A percentile compares a stretch with the other conserved stretches of the same genome.
Conservation (phyloP, 2,113 vertebrate species). For the Neotoma lepida region DNA sequence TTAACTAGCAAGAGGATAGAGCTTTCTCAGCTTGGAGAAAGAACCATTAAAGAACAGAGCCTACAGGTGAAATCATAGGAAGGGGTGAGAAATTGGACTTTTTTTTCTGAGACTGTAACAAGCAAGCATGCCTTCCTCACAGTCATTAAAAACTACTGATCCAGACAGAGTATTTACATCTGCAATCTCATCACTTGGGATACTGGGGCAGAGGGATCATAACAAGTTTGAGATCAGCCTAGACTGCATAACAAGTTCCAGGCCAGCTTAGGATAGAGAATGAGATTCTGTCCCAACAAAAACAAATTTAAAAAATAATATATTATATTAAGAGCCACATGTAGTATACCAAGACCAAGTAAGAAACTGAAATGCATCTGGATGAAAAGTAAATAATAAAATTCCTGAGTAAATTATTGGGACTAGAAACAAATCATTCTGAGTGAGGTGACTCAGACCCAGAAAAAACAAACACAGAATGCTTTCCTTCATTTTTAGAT, state of each 20-base stretch:
- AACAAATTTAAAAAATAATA: not conserved
- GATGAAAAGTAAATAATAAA: not conserved
- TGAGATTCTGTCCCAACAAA: not conserved
- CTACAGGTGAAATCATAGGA: not conserved
- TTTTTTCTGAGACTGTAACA: not conserved
- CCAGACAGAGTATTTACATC: not conserved
- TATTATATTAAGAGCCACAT: not conserved
- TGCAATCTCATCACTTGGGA: not conserved
- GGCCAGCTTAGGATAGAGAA: not conserved
- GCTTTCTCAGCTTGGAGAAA: not conserved
- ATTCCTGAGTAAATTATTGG: not conserved
- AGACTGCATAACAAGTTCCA: not conserved
- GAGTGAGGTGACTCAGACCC: not conserved
- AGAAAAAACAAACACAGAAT: not conserved
- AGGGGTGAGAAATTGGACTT: accelerated
- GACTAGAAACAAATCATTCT: not conserved
- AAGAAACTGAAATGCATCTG: not conserved
- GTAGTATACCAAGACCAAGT: not conserved
- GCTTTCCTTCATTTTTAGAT: not conserved
- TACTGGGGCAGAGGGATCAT: not conserved
- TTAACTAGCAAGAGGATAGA: not conserved
- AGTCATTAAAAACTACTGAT: not conserved
- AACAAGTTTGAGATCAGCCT: not conserved
- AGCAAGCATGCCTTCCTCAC: not conserved
- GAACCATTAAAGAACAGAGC: too few species aligned